Percentiles rank a stretch among this genome's conserved stretches.
Conservation (phyloP, 2,888 invertebrate species). For the Drosophila borborema region DNA sequence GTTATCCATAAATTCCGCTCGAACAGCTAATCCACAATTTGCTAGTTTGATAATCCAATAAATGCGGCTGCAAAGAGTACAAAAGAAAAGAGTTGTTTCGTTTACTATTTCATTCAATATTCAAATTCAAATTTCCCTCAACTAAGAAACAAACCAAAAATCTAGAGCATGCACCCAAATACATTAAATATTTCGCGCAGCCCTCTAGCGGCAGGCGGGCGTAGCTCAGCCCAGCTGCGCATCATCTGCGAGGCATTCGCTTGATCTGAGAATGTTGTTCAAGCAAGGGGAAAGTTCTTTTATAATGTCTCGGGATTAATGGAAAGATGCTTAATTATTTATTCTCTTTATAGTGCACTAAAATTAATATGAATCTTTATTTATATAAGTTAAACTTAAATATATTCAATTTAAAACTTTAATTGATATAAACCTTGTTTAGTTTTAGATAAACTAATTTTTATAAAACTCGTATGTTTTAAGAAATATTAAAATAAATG, state of each 20-base stretch:
- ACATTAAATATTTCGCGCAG: background rate
- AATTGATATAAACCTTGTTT: too few species aligned
- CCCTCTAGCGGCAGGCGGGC: slow-evolving; percentile 44
- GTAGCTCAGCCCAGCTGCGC: slow-evolving; percentile 9
- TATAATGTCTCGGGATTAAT: too few species aligned
- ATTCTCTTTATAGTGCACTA: too few species aligned
- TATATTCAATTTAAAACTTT: too few species aligned
- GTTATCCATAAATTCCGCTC: slow-evolving; percentile 47
- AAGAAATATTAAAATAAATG: too few species aligned
- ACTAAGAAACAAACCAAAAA: slow-evolving; percentile 54
- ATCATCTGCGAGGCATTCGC: background rate
- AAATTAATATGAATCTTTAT: too few species aligned
- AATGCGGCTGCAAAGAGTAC: slow-evolving; percentile 35
- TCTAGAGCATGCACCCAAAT: slow-evolving; percentile 29
- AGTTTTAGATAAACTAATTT: too few species aligned
- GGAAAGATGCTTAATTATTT: too few species aligned
- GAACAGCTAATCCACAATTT: slow-evolving; percentile 55
- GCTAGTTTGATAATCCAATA: slow-evolving; percentile 31
- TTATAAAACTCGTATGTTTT: too few species aligned
- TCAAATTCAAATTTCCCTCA: slow-evolving; percentile 52
- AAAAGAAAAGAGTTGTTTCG: slow-evolving; percentile 3
- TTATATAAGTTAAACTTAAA: too few species aligned
- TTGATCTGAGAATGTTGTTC: background rate
- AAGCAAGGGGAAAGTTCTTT: background rate
- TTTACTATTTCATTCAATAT: slow-evolving; percentile 31